Evolutionary conservation across 2,797 vertebrate genomes (phyloP).

Genomic region (Melanotaenia boesemani): DNA sequence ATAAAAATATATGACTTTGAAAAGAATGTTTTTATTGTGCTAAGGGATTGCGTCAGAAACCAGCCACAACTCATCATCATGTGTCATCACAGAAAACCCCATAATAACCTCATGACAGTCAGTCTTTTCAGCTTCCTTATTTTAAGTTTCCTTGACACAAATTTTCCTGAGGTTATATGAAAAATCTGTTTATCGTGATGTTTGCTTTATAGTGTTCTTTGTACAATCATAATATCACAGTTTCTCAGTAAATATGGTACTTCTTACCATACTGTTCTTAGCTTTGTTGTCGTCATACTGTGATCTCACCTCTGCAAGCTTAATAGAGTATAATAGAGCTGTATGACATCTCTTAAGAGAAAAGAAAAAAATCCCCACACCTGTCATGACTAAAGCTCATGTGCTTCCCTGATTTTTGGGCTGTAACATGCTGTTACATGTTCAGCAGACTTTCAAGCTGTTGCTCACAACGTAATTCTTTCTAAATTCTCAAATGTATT

Average conservation of each 20-base stretch:
- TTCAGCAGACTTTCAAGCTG: conserved; percentile 26
- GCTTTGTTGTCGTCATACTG: background rate
- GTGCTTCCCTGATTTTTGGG: conserved; percentile 16
- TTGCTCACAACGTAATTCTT: conserved; percentile 17
- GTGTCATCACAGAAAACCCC: background rate
- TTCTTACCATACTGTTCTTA: background rate
- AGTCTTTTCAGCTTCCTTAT: conserved; percentile 9
- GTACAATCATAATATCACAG: conserved; percentile 1
- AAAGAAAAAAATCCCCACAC: conserved; percentile 13
- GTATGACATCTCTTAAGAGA: background rate
- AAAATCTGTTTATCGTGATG: conserved; percentile 16
- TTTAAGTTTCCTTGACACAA: background rate
- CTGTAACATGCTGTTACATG: conserved; percentile 35
- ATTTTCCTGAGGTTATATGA: conserved; percentile 11
- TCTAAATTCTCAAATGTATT: conserved; percentile 19
- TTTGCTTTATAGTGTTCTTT: background rate
- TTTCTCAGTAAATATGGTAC: conserved; percentile 4
- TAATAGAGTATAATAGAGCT: conserved; percentile 4
- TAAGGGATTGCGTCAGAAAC: conserved; percentile 6
- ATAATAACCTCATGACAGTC: conserved; percentile 7
- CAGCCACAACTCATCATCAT: conserved; percentile 4
- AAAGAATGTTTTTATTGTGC: background rate
- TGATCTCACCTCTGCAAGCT: background rate
- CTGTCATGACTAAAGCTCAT: conserved; percentile 30
- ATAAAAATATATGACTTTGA: conserved; percentile 3